phyloP scores from a whole-genome alignment of 2,113 vertebrate genomes.

The Chaetodon trifascialis region DNA sequence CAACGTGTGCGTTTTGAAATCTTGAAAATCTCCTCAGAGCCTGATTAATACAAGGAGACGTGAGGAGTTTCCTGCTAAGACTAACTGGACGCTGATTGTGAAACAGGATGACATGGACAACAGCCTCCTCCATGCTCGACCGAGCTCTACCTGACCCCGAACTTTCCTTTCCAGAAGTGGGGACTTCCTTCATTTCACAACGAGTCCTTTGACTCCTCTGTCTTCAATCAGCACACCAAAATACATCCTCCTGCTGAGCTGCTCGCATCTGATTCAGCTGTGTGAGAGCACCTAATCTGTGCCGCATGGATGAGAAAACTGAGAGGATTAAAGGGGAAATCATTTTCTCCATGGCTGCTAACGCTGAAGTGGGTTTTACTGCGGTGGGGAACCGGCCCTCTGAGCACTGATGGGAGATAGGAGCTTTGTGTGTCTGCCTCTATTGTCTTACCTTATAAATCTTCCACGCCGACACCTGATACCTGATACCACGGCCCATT shows the following conservation, averaged over 20 bases:
- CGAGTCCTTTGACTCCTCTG: conserved; percentile 57
- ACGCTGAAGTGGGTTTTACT: conserved; percentile 48
- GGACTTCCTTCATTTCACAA: conserved; percentile 75
- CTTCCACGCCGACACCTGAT: conserved; percentile 76
- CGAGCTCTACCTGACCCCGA: conserved; percentile 62
- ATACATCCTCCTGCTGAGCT: conserved; percentile 43
- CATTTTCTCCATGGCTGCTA: conserved; percentile 52
- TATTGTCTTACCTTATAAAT: conserved; percentile 80
- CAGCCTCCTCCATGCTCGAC: conserved; percentile 48
- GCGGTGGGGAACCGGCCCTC: conserved; percentile 37
- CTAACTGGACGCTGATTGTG: conserved; percentile 48
- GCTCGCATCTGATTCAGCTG: conserved; percentile 43
- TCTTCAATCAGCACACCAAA: conserved; percentile 55
- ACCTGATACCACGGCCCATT: conserved; percentile 77
- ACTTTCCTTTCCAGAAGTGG: conserved; percentile 64
- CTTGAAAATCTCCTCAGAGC: neutral
- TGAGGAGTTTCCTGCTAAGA: conserved; percentile 16
- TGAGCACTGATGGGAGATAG: conserved; percentile 56
- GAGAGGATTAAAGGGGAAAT: conserved; percentile 54
- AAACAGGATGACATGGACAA: conserved; percentile 66
- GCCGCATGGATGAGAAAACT: conserved; percentile 60
- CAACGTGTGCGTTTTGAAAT: conserved; percentile 9
- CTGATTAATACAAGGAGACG: conserved; percentile 10
- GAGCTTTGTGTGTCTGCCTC: conserved; percentile 62
- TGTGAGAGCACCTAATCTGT: conserved; percentile 57